Evolutionary conservation across 2,888 invertebrate genomes (phyloP).

Genomic region (Branchellion lobata): DNA sequence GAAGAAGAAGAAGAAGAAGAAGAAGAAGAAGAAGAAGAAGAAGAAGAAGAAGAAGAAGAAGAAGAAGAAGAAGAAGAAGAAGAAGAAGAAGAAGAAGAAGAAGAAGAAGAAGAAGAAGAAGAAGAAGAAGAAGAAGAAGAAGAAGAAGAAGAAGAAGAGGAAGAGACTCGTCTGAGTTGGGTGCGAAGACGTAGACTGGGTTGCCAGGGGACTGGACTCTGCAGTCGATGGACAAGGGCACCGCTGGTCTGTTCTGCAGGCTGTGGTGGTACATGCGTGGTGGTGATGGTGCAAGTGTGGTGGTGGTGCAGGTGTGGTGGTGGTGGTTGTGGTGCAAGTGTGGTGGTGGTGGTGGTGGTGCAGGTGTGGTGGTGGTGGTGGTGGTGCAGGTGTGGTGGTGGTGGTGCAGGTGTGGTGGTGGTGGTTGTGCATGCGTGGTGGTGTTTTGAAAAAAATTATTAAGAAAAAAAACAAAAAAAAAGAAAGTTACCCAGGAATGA

Average conservation of each 20-base stretch:
- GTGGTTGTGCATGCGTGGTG: too few species aligned
- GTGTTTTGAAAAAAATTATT: too few species aligned
- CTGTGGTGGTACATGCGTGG: conserved; percentile 37
- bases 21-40: too few species aligned
- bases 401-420: too few species aligned
- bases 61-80: too few species aligned
- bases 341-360: background rate
- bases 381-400: background rate
- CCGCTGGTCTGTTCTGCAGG: conserved; percentile 45
- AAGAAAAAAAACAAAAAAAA: background rate
- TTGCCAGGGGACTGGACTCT: background rate
- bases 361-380: background rate
- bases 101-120: too few species aligned
- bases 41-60: too few species aligned
- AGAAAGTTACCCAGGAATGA: conserved; percentile 50
- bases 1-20: too few species aligned
- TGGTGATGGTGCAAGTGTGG: background rate
- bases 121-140: too few species aligned
- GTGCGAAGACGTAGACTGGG: conserved; percentile 2
- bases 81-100: too few species aligned
- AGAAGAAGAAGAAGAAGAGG: too few species aligned
- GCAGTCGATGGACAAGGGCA: conserved; percentile 44
- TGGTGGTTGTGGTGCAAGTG: background rate
- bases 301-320: background rate
- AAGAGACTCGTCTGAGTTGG: background rate